Conservation (phyloP, 2,113 vertebrate species). For the Alces alces region DNA sequence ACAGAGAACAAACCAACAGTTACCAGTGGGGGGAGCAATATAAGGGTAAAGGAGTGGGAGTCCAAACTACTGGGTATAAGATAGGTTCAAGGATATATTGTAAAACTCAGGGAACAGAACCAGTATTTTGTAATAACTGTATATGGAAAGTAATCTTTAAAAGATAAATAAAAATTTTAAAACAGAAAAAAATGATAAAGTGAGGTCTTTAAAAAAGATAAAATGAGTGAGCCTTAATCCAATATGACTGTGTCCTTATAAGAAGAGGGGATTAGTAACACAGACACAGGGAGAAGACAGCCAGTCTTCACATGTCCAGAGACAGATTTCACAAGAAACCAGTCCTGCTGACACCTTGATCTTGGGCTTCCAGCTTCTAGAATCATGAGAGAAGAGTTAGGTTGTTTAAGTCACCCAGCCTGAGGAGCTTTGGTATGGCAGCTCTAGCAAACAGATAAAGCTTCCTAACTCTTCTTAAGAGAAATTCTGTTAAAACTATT, state of each 20-base stretch:
- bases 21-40: not conserved
- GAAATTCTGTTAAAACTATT: not conserved
- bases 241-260: not conserved
- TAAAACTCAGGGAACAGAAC: not conserved
- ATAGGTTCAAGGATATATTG: not conserved
- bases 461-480: not conserved
- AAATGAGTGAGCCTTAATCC: not conserved
- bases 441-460: not conserved
- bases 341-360: no score
- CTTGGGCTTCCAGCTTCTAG: not conserved
- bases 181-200: not conserved
- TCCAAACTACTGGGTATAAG: not conserved
- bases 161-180: not conserved
- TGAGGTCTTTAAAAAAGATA: not conserved
- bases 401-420: no score
- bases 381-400: not conserved
- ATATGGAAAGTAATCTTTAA: not conserved
- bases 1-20: not conserved
- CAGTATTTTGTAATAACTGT: not conserved
- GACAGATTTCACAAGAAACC: not conserved
- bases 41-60: not conserved
- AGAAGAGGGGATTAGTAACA: not conserved
- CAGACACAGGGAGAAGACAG: not conserved
- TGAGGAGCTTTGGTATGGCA: not conserved
- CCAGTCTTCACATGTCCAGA: not conserved